Percentiles rank a stretch among this genome's conserved stretches.
Conservation (phyloP, 2,888 invertebrate species). For the Exocentrus adspersus region DNA sequence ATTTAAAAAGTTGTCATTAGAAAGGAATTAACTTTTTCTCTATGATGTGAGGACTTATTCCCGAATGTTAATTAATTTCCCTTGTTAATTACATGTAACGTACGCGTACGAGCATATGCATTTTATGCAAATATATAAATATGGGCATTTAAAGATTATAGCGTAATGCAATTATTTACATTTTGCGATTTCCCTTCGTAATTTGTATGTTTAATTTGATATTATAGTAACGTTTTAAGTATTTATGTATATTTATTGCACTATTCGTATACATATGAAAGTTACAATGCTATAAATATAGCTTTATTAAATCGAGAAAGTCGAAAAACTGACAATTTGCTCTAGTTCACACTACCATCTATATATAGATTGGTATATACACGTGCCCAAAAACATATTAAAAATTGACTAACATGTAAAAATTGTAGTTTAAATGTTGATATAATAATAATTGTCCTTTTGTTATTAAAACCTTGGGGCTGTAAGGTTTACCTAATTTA, state of each 20-base stretch:
- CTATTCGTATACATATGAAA: neutral
- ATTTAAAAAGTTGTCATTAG: too few species aligned
- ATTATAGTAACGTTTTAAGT: neutral
- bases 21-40: neutral
- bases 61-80: neutral
- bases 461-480: too few species aligned
- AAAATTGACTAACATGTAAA: too few species aligned
- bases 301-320: neutral
- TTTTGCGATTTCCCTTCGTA: neutral
- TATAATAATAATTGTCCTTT: too few species aligned
- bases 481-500: too few species aligned
- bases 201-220: slow-evolving; percentile 1
- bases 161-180: neutral
- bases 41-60: neutral
- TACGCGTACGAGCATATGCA: neutral
- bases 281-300: slow-evolving; percentile 10
- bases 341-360: too few species aligned
- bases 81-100: neutral
- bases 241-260: neutral
- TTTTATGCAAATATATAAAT: slow-evolving; percentile 11
- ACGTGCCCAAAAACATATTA: too few species aligned
- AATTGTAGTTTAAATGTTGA: too few species aligned
- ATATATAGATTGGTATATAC: too few species aligned
- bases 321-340: neutral
- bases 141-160: neutral